Base-by-base conservation (phyloP, 2,113 vertebrate genomes). In the Sitta europaea region DNA sequence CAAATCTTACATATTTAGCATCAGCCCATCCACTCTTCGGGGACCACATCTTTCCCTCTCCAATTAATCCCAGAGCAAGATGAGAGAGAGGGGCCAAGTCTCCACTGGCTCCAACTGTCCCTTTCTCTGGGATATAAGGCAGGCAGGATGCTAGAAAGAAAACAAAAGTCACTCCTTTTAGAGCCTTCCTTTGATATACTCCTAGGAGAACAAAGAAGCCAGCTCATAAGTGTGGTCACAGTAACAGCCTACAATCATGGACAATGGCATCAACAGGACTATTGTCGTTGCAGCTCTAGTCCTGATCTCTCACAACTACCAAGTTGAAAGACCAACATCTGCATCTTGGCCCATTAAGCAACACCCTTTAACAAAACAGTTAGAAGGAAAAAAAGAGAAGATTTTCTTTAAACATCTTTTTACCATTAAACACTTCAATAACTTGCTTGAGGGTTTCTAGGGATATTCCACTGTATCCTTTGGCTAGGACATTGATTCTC, bases 11-110 rank as follows among this genome's bases (percentile, higher is more conserved):
- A 6, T 99, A 99, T 99, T 99, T 99, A 83, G 99, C 99, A 62
- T 99, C 99, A 35, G 99, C 99, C 99, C 99, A 99, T 74, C 99
- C 99, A 58, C 99, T 99, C 97, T 99, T 99, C 3, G 99, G 99
- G 29, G 99, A 99, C 99, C 99, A 99, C 99, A 99, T 99, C 98
- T 99, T 99, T 27, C 99, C 99, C 97, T 99, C 99, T 96, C 99
- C 99, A 96, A 99, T 99, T 57, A 99, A 97, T 55, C 99, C 99
- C 43, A 99, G 97, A 38, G 99, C 99, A 88, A 99, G 98, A 95
- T 99, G 99, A 92, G 99, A 98, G 58, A 99, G 99, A 2, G 99
- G 99, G 4, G 99, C 99, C 25, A 99, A 98, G 93, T 99, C 99
- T 97, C 99, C 99, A 0, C 99, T 99, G 76, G 99, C 99, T 81